Percentiles rank a stretch among this genome's conserved stretches.
Conservation (phyloP, 2,888 invertebrate genomes). For the Yponomeuta sedellus region DNA sequence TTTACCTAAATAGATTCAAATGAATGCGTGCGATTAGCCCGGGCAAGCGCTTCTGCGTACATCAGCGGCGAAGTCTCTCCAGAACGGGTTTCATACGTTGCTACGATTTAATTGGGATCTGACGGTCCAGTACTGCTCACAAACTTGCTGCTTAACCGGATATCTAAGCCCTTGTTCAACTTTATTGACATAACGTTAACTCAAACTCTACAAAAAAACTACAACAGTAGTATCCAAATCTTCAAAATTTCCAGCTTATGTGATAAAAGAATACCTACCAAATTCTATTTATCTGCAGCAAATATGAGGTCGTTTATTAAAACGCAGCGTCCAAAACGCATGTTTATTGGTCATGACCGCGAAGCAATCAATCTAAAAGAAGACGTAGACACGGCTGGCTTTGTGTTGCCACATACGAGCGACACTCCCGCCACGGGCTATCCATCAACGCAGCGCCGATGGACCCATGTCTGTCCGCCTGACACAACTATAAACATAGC, state of each 20-base stretch:
- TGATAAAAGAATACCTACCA: no score
- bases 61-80: conserved; percentile 26
- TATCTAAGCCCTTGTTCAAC: no score
- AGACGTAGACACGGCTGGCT: conserved; percentile 27
- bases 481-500: conserved; percentile 15
- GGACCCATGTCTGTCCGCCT: conserved; percentile 2
- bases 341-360: conserved; percentile 21
- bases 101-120: conserved; percentile 51
- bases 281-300: no score
- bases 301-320: neutral
- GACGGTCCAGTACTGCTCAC: conserved; percentile 30
- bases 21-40: conserved; percentile 50
- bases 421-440: conserved; percentile 29
- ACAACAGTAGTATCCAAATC: no score
- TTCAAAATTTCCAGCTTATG: no score
- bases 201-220: no score
- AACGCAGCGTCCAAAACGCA: conserved; percentile 20
- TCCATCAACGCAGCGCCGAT: conserved; percentile 27
- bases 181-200: no score
- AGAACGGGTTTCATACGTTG: conserved; percentile 51
- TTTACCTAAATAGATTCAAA: conserved; percentile 64
- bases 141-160: conserved; percentile 4
- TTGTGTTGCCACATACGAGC: conserved; percentile 35
- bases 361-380: conserved; percentile 35
- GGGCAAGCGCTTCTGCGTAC: conserved; percentile 34